phyloP scores from a whole-genome alignment of 2,113 vertebrate species.

The Bolborhynchus lineola region DNA sequence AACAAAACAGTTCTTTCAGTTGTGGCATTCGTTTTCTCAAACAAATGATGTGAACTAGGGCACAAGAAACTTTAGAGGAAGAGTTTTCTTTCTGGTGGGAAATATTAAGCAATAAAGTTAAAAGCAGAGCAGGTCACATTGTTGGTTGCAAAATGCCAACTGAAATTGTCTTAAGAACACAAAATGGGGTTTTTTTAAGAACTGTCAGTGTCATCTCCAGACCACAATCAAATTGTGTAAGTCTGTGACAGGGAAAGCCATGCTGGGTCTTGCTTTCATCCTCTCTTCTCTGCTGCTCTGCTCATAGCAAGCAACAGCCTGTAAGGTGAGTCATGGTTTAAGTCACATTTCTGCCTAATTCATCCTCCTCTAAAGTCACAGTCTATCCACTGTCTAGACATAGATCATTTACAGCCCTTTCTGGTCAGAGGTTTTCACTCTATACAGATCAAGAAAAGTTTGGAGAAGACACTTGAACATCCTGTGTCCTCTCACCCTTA shows the following conservation, averaged over 20 bases:
- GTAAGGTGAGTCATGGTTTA: neutral
- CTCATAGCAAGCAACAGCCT: neutral
- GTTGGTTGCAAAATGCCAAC: conserved; percentile 38
- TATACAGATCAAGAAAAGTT: neutral
- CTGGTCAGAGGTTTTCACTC: neutral
- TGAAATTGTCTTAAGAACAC: conserved; percentile 5
- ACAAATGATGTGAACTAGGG: neutral
- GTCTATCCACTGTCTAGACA: neutral
- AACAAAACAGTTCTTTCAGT: neutral
- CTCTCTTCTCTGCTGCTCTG: neutral
- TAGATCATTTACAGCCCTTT: neutral
- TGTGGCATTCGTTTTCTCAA: neutral
- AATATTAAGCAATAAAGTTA: conserved; percentile 32
- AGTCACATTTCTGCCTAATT: neutral
- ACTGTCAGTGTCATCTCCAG: neutral
- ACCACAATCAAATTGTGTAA: neutral
- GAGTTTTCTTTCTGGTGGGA: neutral
- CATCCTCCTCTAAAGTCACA: neutral
- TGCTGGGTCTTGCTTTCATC: neutral
- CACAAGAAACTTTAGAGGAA: conserved; percentile 4
- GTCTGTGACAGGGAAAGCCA: neutral
- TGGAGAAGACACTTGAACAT: neutral
- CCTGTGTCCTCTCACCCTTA: neutral
- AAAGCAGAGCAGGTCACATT: neutral
- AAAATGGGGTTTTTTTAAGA: neutral